Percentiles rank a stretch among this genome's conserved stretches.
These are phyloP conservation scores for Lasioglossum baleicum DNA, from an alignment of 1,140 invertebrate species.

Conservation along the genomic window DNA sequence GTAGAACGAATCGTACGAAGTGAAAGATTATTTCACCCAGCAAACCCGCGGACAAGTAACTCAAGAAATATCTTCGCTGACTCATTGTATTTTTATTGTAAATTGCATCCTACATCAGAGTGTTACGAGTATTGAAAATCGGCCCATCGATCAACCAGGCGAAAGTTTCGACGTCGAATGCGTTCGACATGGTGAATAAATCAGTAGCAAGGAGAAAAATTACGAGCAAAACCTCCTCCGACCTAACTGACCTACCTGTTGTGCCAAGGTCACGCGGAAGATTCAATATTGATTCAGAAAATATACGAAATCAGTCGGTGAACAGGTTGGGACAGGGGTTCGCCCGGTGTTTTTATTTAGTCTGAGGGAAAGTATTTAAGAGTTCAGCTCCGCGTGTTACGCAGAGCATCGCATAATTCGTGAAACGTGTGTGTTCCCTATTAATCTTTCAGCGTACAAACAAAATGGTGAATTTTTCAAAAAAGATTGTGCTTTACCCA, in stretches of 20 bases:
- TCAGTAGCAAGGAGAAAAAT: neutral
- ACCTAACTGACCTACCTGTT: slow-evolving; percentile 67
- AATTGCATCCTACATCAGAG: slow-evolving; percentile 20
- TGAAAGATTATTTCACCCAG: neutral
- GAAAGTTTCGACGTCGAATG: neutral
- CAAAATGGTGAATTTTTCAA: too few species aligned
- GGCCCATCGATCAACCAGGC: slow-evolving; percentile 13
- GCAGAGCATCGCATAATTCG: slow-evolving; percentile 2
- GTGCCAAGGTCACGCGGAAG: slow-evolving; percentile 66
- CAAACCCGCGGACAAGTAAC: slow-evolving; percentile 3
- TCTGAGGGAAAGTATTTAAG: slow-evolving; percentile 70
- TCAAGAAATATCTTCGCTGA: slow-evolving; percentile 35
- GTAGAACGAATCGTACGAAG: neutral
- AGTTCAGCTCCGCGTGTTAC: slow-evolving; percentile 35
- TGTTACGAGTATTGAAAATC: neutral
- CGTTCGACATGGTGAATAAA: slow-evolving; percentile 19
- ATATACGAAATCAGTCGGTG: slow-evolving; percentile 72
- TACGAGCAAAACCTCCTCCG: slow-evolving; percentile 13
- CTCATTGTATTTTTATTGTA: slow-evolving; percentile 34
- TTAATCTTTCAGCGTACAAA: neutral
- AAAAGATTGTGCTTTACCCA: too few species aligned
- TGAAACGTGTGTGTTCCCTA: neutral
- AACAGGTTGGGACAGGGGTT: slow-evolving; percentile 61
- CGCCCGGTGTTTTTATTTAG: slow-evolving; percentile 74
- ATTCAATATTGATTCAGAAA: slow-evolving; percentile 76